Base-by-base conservation (phyloP, 1,140 invertebrate genomes). In the Drosophila aff. region DNA sequence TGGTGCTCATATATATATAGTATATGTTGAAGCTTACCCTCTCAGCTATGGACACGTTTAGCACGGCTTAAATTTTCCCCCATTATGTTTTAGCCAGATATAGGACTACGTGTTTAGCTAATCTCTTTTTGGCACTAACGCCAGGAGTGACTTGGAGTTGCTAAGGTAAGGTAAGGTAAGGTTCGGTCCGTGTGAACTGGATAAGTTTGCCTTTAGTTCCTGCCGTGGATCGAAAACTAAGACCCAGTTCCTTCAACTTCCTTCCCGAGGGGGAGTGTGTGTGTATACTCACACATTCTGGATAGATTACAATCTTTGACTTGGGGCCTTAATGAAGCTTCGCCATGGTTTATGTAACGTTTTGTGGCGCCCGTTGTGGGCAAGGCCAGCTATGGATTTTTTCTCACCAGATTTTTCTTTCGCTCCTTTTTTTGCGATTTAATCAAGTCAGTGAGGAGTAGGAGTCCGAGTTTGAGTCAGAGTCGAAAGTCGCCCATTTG, bases 341-440 rank as follows among this genome's bases (percentile, higher is more conserved):
- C 53, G 53, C 26, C 44, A 62, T 58, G 76, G 44, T 79, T 82
- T 76, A 82, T 82, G 64, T 67, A 76, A 79, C 64, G 36, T 82
- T 83, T 76, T 69, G 76, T 83, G 72, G 77, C 59, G 64, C 40
- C 69, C 50, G 31, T 53, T 6, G 50, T 21, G 11, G 13, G 21
- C 53, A 57, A 57, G 53, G 53, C 36, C 36, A 60, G 46, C 71
- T 65, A 72, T 84, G 82, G 71, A 83, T 76, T 80, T 76, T 55
- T 83, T 50, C 36, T 67, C 26, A 18, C 16, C 55, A 59, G 52
- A 71, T 71, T 72, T 72, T 47, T 72, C 57, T 16, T 47, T 55
- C 55, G 15, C 40, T 67, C 31, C 18, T 31, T 57, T 71, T 57
- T 31, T 38, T 46, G 68, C 57, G 79, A 85, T 85, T 81, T 81